Percentiles rank a stretch among this genome's conserved stretches.
Evolutionary conservation across 2,888 invertebrate genomes (phyloP).

Genomic region (Orgyia antiqua): DNA sequence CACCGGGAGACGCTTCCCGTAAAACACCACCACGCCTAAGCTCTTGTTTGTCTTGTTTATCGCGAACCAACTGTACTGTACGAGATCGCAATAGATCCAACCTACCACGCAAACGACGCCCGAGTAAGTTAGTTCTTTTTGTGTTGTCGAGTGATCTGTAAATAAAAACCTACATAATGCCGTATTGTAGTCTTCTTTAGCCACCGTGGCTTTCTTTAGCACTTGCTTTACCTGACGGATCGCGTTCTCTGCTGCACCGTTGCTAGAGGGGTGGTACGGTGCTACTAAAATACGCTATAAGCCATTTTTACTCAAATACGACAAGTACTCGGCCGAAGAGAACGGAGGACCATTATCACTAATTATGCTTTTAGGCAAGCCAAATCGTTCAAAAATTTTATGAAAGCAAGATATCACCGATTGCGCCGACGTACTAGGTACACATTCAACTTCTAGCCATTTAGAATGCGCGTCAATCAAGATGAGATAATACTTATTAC

Average conservation of each 20-base stretch:
- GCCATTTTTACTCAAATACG: constrained; percentile 13
- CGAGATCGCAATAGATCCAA: neutral
- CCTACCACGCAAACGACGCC: constrained; percentile 2
- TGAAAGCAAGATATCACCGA: neutral
- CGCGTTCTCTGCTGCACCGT: constrained; percentile 18
- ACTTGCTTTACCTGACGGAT: constrained; percentile 13
- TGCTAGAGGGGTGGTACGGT: constrained; percentile 20
- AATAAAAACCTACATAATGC: constrained; percentile 3
- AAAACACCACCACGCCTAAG: neutral
- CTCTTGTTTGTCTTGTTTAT: neutral
- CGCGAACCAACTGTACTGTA: neutral
- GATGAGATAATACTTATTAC: neutral
- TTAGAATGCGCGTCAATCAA: neutral
- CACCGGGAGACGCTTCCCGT: neutral
- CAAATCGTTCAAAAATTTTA: constrained; percentile 7
- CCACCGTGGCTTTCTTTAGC: constrained; percentile 9
- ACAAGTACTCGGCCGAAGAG: constrained; percentile 12
- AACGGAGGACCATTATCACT: constrained; percentile 24
- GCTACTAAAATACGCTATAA: constrained; percentile 8
- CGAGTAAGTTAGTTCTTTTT: constrained; percentile 1
- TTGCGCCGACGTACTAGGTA: neutral
- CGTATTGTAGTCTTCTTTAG: neutral
- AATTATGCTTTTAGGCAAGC: constrained; percentile 13
- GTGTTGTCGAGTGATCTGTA: constrained; percentile 4
- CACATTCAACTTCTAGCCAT: neutral